These are phyloP conservation scores for Perizoma affinitatum DNA, from an alignment of 2,888 invertebrate species.

Conservation along the genomic window DNA sequence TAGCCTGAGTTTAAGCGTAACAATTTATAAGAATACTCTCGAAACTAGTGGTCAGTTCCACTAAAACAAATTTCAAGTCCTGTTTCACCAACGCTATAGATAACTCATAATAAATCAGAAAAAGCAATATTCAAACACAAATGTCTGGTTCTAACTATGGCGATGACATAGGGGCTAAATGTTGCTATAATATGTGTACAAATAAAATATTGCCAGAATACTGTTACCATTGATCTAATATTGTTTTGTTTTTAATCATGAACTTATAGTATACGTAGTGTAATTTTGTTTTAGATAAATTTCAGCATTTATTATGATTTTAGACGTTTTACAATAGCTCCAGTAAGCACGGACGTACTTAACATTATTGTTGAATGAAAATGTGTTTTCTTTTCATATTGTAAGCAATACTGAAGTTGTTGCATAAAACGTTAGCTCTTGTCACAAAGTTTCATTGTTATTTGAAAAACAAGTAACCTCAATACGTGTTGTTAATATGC, in stretches of 20 bases:
- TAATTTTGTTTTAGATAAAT: slow-evolving; percentile 49
- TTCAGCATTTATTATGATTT: slow-evolving; percentile 70
- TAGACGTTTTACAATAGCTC: slow-evolving; percentile 46
- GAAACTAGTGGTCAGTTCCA: slow-evolving; percentile 13
- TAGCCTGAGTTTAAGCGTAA: slow-evolving; percentile 59
- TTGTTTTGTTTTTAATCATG: slow-evolving; percentile 41
- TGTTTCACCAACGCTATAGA: too few species aligned
- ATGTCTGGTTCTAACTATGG: not conserved
- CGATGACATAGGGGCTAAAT: not conserved
- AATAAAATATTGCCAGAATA: slow-evolving; percentile 53
- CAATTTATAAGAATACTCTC: slow-evolving; percentile 51
- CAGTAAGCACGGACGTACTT: slow-evolving; percentile 71
- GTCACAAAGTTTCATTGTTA: slow-evolving; percentile 30
- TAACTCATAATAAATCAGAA: too few species aligned
- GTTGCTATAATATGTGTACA: slow-evolving; percentile 45
- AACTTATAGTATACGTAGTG: slow-evolving; percentile 36
- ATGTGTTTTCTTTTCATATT: slow-evolving; percentile 10
- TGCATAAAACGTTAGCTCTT: slow-evolving; percentile 18
- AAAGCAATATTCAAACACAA: too few species aligned
- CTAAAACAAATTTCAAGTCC: too few species aligned
- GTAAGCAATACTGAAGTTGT: too few species aligned
- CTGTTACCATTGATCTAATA: slow-evolving; percentile 46
- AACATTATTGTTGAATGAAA: slow-evolving; percentile 38
- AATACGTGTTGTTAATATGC: slow-evolving; percentile 22
- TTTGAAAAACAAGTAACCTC: slow-evolving; percentile 27